Evolutionary conservation across 2,888 invertebrate genomes (phyloP), one percentile per base, ranked within the genome.

Genomic region (Criorhina ranunculi): DNA sequence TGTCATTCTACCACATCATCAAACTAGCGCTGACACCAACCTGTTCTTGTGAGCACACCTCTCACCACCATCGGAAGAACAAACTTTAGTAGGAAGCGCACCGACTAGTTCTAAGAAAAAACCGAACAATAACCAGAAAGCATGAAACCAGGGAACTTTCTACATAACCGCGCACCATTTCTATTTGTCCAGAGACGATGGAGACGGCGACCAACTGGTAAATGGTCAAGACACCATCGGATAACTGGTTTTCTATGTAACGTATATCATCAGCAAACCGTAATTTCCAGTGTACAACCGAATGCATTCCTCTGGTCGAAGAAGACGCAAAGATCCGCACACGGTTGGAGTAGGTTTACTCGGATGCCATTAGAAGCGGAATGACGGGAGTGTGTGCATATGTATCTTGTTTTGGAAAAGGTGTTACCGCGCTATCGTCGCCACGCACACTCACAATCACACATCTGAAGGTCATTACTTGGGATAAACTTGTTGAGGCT

Each of bases 391-490:
- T 31, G 9, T 19, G 42, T 66, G 49, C 44, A 31, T 15, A 69
- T 78, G 76, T 40, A 57, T 64, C 49, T 57, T 67, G 82, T 66
- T 77, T 72, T 24, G 42, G 29, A 46, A 59, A 44, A 59, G 49
- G 73, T 69, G 60, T 67, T 78, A 67, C 78, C 11, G 37, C 51
- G 40, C 31, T 6, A 12, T 40, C 40, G 51, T 44, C 35, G 37
- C 15, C 19, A 51, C 59, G 49, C 35, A 76, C 40, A 73, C 67
- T 62, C 35, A 76, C 40, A 73, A 62, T 62, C 37, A 40, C 40
- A 53, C 66, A 62, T 40, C 46, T 83, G 83, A 83, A 83, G 83
- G 83, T 83, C 83, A 79, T 83, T 79, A 73, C 83, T 83, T 83
- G 46, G 53, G 44, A 62, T 57, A 83, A 57, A 62, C 67, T 55